phyloP scores from a whole-genome alignment of 64 coral and sea anemone genomes.

The Montipora sp. region DNA sequence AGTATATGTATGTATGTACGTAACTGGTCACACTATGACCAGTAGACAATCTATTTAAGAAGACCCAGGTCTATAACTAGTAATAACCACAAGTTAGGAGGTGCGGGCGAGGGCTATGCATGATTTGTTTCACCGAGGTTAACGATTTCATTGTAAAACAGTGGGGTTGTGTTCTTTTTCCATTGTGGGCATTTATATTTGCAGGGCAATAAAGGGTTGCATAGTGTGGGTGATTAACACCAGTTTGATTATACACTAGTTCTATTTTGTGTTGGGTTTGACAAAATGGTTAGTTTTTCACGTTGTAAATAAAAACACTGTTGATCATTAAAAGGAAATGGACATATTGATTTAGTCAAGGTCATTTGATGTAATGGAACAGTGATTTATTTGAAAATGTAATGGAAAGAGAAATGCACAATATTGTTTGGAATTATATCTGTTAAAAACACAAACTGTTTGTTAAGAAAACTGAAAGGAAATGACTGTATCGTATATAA shows the following conservation, averaged over 20 bases:
- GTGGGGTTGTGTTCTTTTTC: background rate
- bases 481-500: constrained; percentile 1
- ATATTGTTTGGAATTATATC: constrained; percentile 21
- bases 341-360: constrained; percentile 41
- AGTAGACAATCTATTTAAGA: too few relatives aligned
- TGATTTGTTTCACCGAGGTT: background rate
- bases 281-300: constrained; percentile 38
- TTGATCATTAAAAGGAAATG: constrained; percentile 6
- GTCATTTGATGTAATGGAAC: constrained; percentile 44
- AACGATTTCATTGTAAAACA: constrained; percentile 4
- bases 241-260: constrained; percentile 12
- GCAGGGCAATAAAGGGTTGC: constrained; percentile 1
- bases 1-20: too few relatives aligned
- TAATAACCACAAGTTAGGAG: background rate
- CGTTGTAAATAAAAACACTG: constrained; percentile 46
- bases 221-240: constrained; percentile 2
- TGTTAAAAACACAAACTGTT: constrained; percentile 55
- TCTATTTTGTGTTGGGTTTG: constrained; percentile 30
- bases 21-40: too few relatives aligned
- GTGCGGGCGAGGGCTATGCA: background rate
- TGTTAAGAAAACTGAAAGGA: constrained; percentile 45
- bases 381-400: constrained; percentile 46
- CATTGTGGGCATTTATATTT: background rate
- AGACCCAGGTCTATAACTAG: background rate
- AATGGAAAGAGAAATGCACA: constrained; percentile 1